Evolutionary conservation across 2,113 vertebrate genomes (phyloP).

Genomic region (Ictidomys tridecemlineatus): DNA sequence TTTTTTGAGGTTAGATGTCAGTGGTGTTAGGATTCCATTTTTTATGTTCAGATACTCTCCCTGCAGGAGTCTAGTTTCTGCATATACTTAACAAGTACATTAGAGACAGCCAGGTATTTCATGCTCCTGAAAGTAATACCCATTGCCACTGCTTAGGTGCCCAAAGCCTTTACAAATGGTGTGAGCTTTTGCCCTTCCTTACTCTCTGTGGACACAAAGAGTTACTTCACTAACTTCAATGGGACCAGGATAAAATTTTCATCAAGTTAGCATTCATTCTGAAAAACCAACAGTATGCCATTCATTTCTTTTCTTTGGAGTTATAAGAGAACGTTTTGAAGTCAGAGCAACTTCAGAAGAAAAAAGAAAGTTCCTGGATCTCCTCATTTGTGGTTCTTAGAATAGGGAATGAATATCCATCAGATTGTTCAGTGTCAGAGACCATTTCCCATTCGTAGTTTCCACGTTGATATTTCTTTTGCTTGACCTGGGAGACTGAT

Average conservation of each 20-base stretch:
- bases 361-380: constrained; percentile 15
- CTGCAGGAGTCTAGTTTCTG: background rate
- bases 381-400: constrained; percentile 7
- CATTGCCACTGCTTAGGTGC: background rate
- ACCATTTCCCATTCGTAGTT: background rate
- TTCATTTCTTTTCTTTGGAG: constrained; percentile 46
- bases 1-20: constrained; percentile 15
- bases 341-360: constrained; percentile 48
- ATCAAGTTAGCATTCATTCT: constrained; percentile 62
- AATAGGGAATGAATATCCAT: background rate
- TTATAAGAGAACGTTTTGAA: constrained; percentile 55
- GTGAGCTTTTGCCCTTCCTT: background rate
- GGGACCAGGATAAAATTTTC: constrained; percentile 55
- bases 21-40: background rate
- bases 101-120: constrained; percentile 1
- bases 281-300: constrained; percentile 27
- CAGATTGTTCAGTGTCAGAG: background rate
- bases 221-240: constrained; percentile 42
- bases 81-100: background rate
- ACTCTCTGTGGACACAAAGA: constrained; percentile 55
- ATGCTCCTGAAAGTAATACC: constrained; percentile 50
- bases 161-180: background rate
- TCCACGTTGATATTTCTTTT: constrained; percentile 47
- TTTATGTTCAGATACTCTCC: background rate
- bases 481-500: background rate